phyloP scores from a whole-genome alignment of 2,888 invertebrate species.

The Nycteola revayana region DNA sequence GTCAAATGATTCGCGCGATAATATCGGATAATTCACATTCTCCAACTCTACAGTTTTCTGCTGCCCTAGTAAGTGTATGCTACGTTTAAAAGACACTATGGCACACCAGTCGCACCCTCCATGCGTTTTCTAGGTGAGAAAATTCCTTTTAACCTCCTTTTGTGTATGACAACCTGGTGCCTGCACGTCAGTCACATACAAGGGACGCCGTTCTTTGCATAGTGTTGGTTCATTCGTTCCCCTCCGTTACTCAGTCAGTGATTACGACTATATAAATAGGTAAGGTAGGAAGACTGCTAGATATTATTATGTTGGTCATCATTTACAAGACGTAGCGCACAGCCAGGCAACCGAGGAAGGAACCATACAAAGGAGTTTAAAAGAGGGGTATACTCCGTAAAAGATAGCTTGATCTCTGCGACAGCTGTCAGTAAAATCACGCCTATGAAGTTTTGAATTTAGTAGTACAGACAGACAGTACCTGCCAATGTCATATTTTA shows the following conservation, averaged over 20 bases:
- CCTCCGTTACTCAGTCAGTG: background rate
- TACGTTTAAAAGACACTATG: slow-evolving; percentile 34
- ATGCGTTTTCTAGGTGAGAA: slow-evolving; percentile 19
- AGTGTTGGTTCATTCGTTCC: slow-evolving; percentile 33
- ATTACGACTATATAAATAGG: too few species aligned
- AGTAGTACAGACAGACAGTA: too few species aligned
- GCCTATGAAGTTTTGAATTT: too few species aligned
- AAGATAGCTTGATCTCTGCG: too few species aligned
- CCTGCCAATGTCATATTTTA: too few species aligned
- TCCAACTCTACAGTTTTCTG: slow-evolving; percentile 9
- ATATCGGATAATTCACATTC: slow-evolving; percentile 8
- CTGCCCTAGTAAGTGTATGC: slow-evolving; percentile 26
- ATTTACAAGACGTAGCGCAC: too few species aligned
- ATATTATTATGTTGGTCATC: too few species aligned
- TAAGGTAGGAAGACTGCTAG: too few species aligned
- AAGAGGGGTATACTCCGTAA: too few species aligned
- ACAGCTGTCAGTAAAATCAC: too few species aligned
- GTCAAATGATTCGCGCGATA: slow-evolving; percentile 14
- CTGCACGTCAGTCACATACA: slow-evolving; percentile 56
- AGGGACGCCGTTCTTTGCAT: slow-evolving; percentile 56
- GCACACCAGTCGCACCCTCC: slow-evolving; percentile 18
- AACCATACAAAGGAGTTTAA: too few species aligned
- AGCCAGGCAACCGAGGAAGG: too few species aligned
- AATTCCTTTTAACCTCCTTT: slow-evolving; percentile 32
- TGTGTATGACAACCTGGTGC: slow-evolving; percentile 53